Conservation (phyloP, 1,140 invertebrate species). For the Bombus turneri region DNA sequence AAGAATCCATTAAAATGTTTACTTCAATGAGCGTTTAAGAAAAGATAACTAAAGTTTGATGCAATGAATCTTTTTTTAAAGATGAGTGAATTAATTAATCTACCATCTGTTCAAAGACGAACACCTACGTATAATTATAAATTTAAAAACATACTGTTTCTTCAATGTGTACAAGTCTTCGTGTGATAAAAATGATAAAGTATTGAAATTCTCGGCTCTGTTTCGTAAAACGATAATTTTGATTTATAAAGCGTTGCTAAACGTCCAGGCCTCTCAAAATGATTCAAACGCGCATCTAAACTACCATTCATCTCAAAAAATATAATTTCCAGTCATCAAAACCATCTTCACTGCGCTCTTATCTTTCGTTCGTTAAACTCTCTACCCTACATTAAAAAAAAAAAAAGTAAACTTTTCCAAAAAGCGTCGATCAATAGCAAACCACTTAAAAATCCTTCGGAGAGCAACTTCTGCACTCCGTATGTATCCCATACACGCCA, state of each 20-base stretch:
- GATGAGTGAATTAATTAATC: background rate
- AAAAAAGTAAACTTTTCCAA: background rate
- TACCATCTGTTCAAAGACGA: background rate
- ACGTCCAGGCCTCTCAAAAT: too few relatives aligned
- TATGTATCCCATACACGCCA: background rate
- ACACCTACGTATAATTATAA: too few relatives aligned
- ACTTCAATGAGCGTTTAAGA: background rate
- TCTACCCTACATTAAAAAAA: background rate
- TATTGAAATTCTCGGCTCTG: too few relatives aligned
- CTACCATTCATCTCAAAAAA: too few relatives aligned
- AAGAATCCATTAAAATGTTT: background rate
- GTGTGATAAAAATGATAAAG: too few relatives aligned
- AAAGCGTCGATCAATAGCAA: background rate
- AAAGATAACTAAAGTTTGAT: background rate
- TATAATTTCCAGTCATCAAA: background rate
- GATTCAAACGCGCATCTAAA: too few relatives aligned
- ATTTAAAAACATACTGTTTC: too few relatives aligned
- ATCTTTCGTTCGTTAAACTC: background rate
- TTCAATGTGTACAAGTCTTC: too few relatives aligned
- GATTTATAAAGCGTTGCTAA: too few relatives aligned
- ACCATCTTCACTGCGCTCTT: background rate
- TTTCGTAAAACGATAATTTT: too few relatives aligned
- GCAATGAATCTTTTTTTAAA: background rate
- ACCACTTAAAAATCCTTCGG: background rate
- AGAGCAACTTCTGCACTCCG: background rate